phyloP scores from a whole-genome alignment of 2,113 vertebrate species.

The Athene cunicularia region DNA sequence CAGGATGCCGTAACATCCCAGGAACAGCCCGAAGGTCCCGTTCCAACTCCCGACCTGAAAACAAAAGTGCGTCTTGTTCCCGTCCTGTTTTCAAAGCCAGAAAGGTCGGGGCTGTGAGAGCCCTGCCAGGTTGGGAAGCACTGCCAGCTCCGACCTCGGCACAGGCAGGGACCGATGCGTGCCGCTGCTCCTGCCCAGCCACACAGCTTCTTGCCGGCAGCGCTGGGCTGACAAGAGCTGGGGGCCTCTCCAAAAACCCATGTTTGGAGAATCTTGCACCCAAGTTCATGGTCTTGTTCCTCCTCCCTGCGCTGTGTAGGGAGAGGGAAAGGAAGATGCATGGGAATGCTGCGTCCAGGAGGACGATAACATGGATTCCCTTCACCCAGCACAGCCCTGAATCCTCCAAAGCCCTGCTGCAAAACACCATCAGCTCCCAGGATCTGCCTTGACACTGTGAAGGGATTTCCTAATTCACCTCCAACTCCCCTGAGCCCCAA shows the following conservation, averaged over 20 bases:
- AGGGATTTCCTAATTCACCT: not conserved
- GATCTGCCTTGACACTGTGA: not conserved
- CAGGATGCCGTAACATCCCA: not conserved
- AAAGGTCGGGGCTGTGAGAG: not conserved
- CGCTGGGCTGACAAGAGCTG: rapidly evolving
- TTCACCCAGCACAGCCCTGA: rapidly evolving
- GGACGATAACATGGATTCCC: not conserved
- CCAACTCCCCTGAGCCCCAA: not conserved
- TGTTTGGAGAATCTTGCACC: not conserved
- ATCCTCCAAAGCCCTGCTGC: not conserved
- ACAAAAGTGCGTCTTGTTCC: slow-evolving; percentile 30
- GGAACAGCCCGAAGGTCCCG: slow-evolving; percentile 46
- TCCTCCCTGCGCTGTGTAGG: not conserved
- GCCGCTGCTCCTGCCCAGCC: not conserved
- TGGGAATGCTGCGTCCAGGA: not conserved
- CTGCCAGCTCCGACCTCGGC: not conserved
- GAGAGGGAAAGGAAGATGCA: not conserved
- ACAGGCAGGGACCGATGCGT: rapidly evolving
- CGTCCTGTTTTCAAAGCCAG: slow-evolving; percentile 16
- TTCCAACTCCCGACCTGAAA: slow-evolving; percentile 8
- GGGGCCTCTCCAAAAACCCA: not conserved
- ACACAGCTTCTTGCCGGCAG: rapidly evolving
- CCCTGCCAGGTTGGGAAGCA: not conserved
- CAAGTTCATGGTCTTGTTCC: not conserved
- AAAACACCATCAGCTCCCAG: not conserved